A percentile compares a stretch with the other conserved stretches of the same genome.
phyloP scores from a whole-genome alignment of 2,113 vertebrate species.

The Psettodes erumei region DNA sequence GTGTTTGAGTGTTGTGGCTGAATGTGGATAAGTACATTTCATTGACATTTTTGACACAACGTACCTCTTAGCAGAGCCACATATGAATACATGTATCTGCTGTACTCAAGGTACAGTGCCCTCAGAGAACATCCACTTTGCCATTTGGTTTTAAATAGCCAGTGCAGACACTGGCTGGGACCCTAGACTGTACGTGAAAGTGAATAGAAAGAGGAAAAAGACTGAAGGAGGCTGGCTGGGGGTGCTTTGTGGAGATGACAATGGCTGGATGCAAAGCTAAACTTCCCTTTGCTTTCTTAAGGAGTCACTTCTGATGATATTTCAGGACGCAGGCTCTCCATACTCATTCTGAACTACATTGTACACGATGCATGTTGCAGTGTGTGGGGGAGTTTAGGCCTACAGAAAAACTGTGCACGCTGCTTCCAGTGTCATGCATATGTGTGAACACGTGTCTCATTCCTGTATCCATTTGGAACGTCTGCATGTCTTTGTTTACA shows the following conservation, averaged over 20 bases:
- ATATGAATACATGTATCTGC: not conserved
- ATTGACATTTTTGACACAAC: conserved; percentile 7
- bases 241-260: conserved; percentile 54
- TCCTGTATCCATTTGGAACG: not conserved
- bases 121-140: conserved; percentile 16
- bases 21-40: not conserved
- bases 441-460: not conserved
- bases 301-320: conserved; percentile 36
- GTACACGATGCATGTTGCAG: not conserved
- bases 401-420: conserved; percentile 4
- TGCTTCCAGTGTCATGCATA: not conserved
- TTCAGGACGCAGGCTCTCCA: conserved; percentile 23
- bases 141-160: conserved; percentile 39
- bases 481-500: conserved; percentile 10
- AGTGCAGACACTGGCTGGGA: too few relatives aligned
- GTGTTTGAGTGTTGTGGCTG: not conserved
- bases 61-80: not conserved
- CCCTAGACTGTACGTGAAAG: not conserved
- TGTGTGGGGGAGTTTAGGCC: not conserved
- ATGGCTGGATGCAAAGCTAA: conserved; percentile 35
- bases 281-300: conserved; percentile 8
- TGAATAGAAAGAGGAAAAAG: conserved; percentile 25
- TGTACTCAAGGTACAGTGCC: not conserved
- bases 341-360: conserved; percentile 1
- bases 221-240: conserved; percentile 30